phyloP scores from a whole-genome alignment of 2,888 invertebrate genomes.

The Torymus texanus region DNA sequence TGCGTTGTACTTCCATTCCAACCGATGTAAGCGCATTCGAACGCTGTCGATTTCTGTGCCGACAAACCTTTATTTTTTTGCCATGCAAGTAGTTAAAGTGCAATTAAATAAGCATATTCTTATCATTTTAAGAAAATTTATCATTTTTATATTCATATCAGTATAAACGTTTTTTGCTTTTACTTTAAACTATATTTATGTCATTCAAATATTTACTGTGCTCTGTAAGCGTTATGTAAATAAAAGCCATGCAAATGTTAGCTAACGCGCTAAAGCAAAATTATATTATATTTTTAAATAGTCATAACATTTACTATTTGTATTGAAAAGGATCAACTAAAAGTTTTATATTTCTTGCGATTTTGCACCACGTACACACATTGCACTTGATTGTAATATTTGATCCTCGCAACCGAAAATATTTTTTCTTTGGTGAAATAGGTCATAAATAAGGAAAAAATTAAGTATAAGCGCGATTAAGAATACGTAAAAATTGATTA shows the following conservation, averaged over 20 bases:
- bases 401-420: constrained; percentile 57
- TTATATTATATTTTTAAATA: constrained; percentile 13
- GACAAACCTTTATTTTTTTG: constrained; percentile 6
- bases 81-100: constrained; percentile 41
- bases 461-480: neutral
- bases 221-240: constrained; percentile 29
- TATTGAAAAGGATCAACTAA: neutral
- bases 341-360: constrained; percentile 53
- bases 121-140: too few species aligned
- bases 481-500: neutral
- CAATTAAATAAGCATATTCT: too few species aligned
- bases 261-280: constrained; percentile 38
- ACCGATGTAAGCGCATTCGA: constrained; percentile 17
- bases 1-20: constrained; percentile 19
- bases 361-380: constrained; percentile 70
- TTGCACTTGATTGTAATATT: constrained; percentile 58
- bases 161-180: too few species aligned
- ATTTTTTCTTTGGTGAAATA: constrained; percentile 27
- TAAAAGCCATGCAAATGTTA: constrained; percentile 60
- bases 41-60: constrained; percentile 1
- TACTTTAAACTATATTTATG: too few species aligned
- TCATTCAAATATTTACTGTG: constrained; percentile 4
- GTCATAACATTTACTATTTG: constrained; percentile 28
- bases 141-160: too few species aligned
- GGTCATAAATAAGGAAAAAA: neutral